Evolutionary conservation across 2,888 invertebrate genomes (phyloP), one percentile per base, ranked within the genome.

Genomic region (Leucoptera coffeella): DNA sequence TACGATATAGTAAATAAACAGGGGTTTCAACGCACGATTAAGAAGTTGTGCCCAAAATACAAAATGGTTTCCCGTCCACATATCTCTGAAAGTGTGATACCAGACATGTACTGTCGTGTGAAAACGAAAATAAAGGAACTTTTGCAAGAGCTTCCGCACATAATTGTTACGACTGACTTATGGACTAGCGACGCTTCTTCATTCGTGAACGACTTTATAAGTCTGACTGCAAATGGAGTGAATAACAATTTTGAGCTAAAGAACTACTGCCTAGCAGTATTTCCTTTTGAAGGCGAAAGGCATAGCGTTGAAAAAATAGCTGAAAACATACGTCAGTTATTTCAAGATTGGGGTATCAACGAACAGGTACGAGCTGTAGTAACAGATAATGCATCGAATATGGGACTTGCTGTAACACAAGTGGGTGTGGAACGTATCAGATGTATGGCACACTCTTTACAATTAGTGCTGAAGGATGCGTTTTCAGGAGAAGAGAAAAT

Each of bases 341-440:
- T 32, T 30, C 30, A 30, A 27, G 30, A 34, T 30, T 34, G 34
- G 29, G 21, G 15, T 13, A 32, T 34, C 23, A 12, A 22, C 21
- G 27, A 32, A 23, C 25, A 21, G 20, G 30, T 38, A 30, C 32
- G 31, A 30, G 35, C 34, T 29, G 32, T 38, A 32, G 38, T 37
- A 8, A 38, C 38, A 28, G 36, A 38, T 30, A 37, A 38, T 30
- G 37, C 37, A 30, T 33, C 31, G 29, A 38, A 36, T 32, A 38
- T 37, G 35, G 34, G 30, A 8, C 29, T 29, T 30, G 33, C 31
- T 28, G 30, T 31, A 22, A 31, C 29, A 31, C 27, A 8, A 25
- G 15, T 28, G 21, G 27, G 27, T 19, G 30, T 30, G 21, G 23
- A 23, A 27, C 23, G 21, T 30, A 17, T 28, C 28, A 32, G 22